Base-by-base conservation (phyloP, 2,113 vertebrate genomes). In the Pagrus major region DNA sequence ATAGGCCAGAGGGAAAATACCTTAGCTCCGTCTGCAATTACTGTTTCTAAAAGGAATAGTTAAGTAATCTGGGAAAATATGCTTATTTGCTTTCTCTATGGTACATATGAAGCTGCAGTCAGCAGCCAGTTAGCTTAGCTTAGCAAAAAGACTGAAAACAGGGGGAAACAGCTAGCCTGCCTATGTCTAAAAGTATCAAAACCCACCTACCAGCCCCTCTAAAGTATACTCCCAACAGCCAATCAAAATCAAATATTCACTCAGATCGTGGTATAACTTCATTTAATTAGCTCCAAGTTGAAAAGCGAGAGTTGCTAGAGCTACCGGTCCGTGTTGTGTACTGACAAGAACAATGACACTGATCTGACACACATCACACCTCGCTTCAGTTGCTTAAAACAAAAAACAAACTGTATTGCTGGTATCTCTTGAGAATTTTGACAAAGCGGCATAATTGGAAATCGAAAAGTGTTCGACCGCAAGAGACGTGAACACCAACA, bases 401-500 rank as follows among this genome's bases (percentile, higher is more conserved):
- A 52, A 18, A 52, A 47, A 80, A 31, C 46, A 58, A 67, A 67
- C 25, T 37, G 35, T 59, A n/a, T 58, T 42, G 65, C 21, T n/a
- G 2, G 16, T 20, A 12, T 78, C 58, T 54, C 37, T 59, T 23
- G 18, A 49, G 46, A 21, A 54, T 51, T 84, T 61, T 73, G 67
- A 81, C 75, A 58, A 69, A 74, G 68, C 46, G 23, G 47, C 7
- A 29, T 80, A 67, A 83, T 83, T 44, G 51, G n/a, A 80, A 78
- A 76, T 60, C 16, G 0, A 76, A 87, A 66, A n/a, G n/a, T 69
- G 61, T 70, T 3, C 2, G 12, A 35, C n/a, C 21, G 18, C 55
- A 16, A 29, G 14, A 18, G 47, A 82, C 15, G 16, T n/a, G 16
- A 35, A 59, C 59, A 71, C 58, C 54, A 85, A 47, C 61, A 27